Evolutionary conservation across 2,888 invertebrate species (phyloP).

Genomic region (Acrocera orbiculus): DNA sequence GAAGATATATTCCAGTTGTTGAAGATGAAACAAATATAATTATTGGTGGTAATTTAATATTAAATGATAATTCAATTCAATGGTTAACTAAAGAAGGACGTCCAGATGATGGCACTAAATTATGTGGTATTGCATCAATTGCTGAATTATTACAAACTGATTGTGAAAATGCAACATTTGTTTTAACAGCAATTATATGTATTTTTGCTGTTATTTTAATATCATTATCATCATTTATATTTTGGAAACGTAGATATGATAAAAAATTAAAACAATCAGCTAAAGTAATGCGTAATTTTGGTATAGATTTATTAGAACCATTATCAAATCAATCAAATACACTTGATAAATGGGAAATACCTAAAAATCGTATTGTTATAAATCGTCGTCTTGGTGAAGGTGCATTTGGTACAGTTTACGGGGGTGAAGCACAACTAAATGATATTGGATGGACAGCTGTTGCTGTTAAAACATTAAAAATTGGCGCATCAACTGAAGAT

Average conservation of each 20-base stretch:
- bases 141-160: slow-evolving; percentile 47
- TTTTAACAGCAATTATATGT: slow-evolving; percentile 45
- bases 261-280: slow-evolving; percentile 44
- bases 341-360: slow-evolving; percentile 76
- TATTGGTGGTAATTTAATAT: slow-evolving; percentile 33
- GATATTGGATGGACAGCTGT: slow-evolving; percentile 63
- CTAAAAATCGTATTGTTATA: slow-evolving; percentile 66
- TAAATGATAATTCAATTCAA: slow-evolving; percentile 37
- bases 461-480: slow-evolving; percentile 76
- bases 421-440: slow-evolving; percentile 57
- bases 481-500: slow-evolving; percentile 65
- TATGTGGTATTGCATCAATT: slow-evolving; percentile 49
- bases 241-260: slow-evolving; percentile 51
- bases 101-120: slow-evolving; percentile 52
- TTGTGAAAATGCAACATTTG: slow-evolving; percentile 42
- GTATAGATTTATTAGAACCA: slow-evolving; percentile 40
- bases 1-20: slow-evolving; percentile 38
- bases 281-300: slow-evolving; percentile 52
- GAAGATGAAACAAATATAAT: slow-evolving; percentile 25
- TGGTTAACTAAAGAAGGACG: slow-evolving; percentile 47
- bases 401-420: slow-evolving; percentile 80
- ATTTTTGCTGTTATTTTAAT: slow-evolving; percentile 37
- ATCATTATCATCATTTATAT: slow-evolving; percentile 39
- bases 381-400: slow-evolving; percentile 76
- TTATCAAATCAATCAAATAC: slow-evolving; percentile 32